Evolutionary conservation across 2,113 vertebrate genomes (phyloP).

Genomic region (Plecotus auritus): DNA sequence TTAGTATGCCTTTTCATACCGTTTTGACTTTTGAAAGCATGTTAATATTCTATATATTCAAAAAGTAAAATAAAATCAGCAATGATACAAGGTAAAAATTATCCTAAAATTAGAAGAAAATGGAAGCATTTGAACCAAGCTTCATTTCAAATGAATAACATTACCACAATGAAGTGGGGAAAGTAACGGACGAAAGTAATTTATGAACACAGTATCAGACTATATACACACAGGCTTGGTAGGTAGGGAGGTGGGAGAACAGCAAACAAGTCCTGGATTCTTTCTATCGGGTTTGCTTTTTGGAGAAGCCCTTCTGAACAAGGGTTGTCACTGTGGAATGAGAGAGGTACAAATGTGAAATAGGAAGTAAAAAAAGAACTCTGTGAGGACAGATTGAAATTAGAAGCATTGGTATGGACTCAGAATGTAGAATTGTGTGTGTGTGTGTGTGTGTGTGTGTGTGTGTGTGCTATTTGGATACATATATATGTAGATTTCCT

Average conservation of each 20-base stretch:
- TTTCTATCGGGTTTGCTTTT: background rate
- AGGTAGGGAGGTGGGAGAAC: background rate
- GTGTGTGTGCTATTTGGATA: background rate
- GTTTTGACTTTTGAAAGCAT: conserved; percentile 1
- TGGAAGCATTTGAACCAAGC: background rate
- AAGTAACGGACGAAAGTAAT: background rate
- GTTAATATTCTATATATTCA: background rate
- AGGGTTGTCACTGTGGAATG: background rate
- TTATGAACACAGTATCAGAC: background rate
- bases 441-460: background rate
- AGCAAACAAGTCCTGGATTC: background rate
- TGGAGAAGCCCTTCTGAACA: background rate
- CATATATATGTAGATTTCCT: background rate
- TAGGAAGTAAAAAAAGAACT: background rate
- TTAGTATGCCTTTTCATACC: background rate
- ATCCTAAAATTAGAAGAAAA: background rate
- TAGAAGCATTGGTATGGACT: background rate
- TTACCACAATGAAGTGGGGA: background rate
- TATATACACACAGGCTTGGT: background rate
- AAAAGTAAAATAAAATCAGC: background rate
- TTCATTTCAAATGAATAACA: background rate
- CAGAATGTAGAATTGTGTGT: background rate
- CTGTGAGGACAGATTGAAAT: background rate
- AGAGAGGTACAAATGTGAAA: background rate
- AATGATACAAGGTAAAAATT: background rate